Conservation (phyloP, 2,113 vertebrate species). For the Sylvicapra grimmia region DNA sequence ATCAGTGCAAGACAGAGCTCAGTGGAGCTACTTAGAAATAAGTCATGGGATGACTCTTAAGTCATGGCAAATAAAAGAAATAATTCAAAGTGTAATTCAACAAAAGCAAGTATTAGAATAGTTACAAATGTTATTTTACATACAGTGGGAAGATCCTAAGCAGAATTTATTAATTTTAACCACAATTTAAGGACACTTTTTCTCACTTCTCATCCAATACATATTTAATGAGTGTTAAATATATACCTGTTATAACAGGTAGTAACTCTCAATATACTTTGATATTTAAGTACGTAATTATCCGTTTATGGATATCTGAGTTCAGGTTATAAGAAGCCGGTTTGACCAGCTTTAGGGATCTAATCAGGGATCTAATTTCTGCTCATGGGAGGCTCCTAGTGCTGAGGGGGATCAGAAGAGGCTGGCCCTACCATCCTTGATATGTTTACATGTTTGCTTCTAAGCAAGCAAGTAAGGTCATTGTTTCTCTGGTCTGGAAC, state of each 20-base stretch:
- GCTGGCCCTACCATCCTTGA: background rate
- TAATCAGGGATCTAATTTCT: background rate
- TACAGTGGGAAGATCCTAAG: background rate
- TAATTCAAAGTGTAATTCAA: background rate
- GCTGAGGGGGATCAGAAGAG: background rate
- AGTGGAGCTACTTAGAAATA: background rate
- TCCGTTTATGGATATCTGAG: background rate
- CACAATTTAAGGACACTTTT: background rate
- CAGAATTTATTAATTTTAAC: background rate
- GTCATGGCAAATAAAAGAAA: background rate
- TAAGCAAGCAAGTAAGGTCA: background rate
- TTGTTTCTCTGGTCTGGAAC: background rate
- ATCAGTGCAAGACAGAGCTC: background rate
- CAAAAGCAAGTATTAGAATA: background rate
- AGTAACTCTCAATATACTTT: background rate
- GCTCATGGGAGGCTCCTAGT: background rate
- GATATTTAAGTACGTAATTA: background rate
- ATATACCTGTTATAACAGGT: background rate
- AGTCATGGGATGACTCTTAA: background rate
- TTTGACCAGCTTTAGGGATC: background rate
- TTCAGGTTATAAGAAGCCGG: background rate
- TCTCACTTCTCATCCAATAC: background rate
- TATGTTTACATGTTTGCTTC: background rate
- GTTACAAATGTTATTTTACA: background rate
- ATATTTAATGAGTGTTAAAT: background rate